These are phyloP conservation scores for Cisticola juncidis DNA, from an alignment of 2,113 vertebrate species.

Conservation along the genomic window DNA sequence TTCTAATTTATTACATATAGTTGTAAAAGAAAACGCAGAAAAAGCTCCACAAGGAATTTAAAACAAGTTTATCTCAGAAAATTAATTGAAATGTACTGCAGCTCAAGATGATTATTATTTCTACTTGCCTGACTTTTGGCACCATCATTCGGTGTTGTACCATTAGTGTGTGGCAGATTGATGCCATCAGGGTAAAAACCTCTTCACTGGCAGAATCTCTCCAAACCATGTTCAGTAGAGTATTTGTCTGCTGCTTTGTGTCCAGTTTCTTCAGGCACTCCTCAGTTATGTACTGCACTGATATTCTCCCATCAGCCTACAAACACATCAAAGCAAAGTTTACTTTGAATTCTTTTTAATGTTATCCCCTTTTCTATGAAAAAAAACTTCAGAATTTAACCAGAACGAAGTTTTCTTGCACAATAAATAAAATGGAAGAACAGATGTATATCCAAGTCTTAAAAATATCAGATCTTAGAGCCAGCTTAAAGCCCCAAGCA, in stretches of 20 bases:
- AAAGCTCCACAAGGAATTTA: background rate
- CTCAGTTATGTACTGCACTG: slow-evolving; percentile 87
- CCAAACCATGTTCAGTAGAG: slow-evolving; percentile 93
- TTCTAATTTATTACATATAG: background rate
- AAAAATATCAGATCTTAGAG: background rate
- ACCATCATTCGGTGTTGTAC: slow-evolving; percentile 98
- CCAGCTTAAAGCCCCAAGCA: background rate
- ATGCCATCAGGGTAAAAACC: slow-evolving; percentile 88
- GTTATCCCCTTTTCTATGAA: background rate
- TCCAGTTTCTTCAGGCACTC: slow-evolving; percentile 95
- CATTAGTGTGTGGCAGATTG: slow-evolving; percentile 96
- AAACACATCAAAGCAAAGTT: background rate
- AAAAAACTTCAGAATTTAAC: background rate
- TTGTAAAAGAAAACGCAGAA: background rate
- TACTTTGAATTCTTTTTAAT: background rate
- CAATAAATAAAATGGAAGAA: background rate
- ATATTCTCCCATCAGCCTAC: slow-evolving; percentile 87
- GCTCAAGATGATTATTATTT: background rate
- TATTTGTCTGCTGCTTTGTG: slow-evolving; percentile 93
- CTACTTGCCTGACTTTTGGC: slow-evolving; percentile 91
- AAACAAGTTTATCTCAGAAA: background rate
- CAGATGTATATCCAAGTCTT: background rate
- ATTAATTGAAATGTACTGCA: background rate
- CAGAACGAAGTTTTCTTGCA: background rate
- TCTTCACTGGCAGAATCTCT: slow-evolving; percentile 94